Conservation (phyloP, 37 sponge, comb jelly and placozoan species). For the Agelas oroides region DNA sequence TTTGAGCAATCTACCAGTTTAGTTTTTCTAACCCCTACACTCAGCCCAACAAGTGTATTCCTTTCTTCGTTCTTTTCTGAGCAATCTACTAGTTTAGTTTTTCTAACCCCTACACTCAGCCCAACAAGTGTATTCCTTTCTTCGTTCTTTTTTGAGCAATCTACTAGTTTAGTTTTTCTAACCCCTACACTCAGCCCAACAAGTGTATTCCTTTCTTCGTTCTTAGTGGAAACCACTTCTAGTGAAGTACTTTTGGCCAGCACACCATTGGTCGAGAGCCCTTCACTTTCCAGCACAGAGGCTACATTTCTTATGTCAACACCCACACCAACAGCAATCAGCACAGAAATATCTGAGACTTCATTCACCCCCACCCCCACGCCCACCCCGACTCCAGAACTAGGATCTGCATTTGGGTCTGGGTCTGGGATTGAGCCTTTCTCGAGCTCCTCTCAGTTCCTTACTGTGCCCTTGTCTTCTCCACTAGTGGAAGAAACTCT, state of each 20-base stretch:
- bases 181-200: too few relatives aligned
- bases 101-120: too few relatives aligned
- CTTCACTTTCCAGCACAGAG: too few relatives aligned
- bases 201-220: too few relatives aligned
- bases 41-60: too few relatives aligned
- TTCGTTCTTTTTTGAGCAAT: background rate
- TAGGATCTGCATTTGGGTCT: background rate
- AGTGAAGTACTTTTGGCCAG: background rate
- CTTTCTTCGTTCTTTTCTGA: background rate
- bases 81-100: too few relatives aligned
- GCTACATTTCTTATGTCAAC: background rate
- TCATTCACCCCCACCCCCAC: background rate
- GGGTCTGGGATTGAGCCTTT: background rate
- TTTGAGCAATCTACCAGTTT: background rate
- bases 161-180: too few relatives aligned
- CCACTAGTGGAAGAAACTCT: background rate
- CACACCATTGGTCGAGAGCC: too few relatives aligned
- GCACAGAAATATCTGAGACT: background rate
- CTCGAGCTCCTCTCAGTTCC: background rate
- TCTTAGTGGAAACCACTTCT: background rate
- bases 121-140: too few relatives aligned
- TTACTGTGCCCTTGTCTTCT: background rate
- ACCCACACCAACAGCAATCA: background rate
- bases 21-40: too few relatives aligned
- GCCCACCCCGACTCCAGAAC: conserved; percentile 12